phyloP scores from a whole-genome alignment of 1,140 invertebrate genomes.

The Lasaia peninsularis region DNA sequence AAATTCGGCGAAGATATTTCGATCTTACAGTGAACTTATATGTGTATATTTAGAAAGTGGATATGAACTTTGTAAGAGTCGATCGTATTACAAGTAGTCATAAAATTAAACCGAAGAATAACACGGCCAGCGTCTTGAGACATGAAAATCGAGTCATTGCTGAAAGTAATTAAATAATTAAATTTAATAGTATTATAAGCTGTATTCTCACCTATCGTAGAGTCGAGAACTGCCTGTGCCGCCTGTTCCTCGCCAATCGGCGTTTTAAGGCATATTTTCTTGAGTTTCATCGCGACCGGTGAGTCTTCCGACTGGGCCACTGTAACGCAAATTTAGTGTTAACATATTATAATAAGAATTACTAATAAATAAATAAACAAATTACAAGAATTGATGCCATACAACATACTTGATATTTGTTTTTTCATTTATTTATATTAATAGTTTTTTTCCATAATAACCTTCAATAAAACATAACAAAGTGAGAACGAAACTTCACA shows the following conservation, averaged over 20 bases:
- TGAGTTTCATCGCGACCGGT: slow-evolving; percentile 81
- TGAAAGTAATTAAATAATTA: not conserved
- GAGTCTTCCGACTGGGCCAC: slow-evolving; percentile 82
- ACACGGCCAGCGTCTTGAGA: not conserved
- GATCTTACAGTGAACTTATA: too few relatives aligned
- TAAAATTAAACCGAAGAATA: too few relatives aligned
- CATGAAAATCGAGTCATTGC: not conserved
- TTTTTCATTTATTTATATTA: too few relatives aligned
- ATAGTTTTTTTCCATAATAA: too few relatives aligned
- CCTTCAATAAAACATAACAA: too few relatives aligned
- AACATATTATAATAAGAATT: too few relatives aligned
- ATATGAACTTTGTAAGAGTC: too few relatives aligned
- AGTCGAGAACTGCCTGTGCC: slow-evolving; percentile 80
- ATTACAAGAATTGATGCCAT: not conserved
- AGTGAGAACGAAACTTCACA: too few relatives aligned
- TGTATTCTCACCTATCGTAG: slow-evolving; percentile 76
- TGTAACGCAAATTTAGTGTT: slow-evolving; percentile 54
- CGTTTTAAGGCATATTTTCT: slow-evolving; percentile 83
- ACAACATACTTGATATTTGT: not conserved
- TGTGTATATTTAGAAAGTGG: too few relatives aligned
- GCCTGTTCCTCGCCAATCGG: slow-evolving; percentile 81
- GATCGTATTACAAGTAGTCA: too few relatives aligned
- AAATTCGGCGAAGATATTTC: too few relatives aligned
- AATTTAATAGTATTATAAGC: not conserved
- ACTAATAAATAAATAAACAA: too few relatives aligned